A percentile compares a stretch with the other conserved stretches of the same genome.
These are phyloP conservation scores for Beroe ovata DNA, from an alignment of 37 sponge, comb jelly and placozoan genomes.

Conservation along the genomic window DNA sequence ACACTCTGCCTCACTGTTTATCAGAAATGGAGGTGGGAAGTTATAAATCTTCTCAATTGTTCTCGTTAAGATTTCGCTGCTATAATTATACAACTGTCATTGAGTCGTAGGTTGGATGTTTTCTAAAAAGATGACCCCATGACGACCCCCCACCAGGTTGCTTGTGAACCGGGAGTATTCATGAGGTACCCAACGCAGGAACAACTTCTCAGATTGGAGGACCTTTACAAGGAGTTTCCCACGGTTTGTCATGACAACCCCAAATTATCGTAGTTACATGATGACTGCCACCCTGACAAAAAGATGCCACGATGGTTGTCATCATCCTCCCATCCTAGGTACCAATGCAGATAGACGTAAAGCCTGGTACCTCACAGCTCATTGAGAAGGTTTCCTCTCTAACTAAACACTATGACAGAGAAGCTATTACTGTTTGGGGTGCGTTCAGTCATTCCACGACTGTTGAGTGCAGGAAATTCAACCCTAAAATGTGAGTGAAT, in stretches of 20 bases:
- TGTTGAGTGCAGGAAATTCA: background rate
- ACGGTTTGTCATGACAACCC: background rate
- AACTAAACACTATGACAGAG: conserved; percentile 34
- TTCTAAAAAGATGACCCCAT: no score
- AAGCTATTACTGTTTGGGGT: conserved; percentile 32
- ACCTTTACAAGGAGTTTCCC: conserved; percentile 56
- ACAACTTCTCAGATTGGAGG: conserved; percentile 20
- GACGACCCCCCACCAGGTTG: no score
- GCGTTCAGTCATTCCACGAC: conserved; percentile 47
- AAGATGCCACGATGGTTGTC: background rate
- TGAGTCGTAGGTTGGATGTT: no score
- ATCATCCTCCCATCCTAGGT: no score
- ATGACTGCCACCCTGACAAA: background rate
- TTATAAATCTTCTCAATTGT: no score
- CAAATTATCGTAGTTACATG: background rate
- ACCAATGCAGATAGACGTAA: conserved; percentile 67
- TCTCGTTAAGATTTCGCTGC: no score
- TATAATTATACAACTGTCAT: no score
- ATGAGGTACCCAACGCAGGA: conserved; percentile 22
- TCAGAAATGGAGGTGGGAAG: conserved; percentile 49
- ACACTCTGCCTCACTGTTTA: conserved; percentile 1
- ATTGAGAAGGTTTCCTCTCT: conserved; percentile 6
- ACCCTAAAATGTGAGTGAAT: conserved; percentile 50
- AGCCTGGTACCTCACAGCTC: background rate
- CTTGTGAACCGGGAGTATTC: conserved; percentile 52